Conservation (phyloP, 1,140 invertebrate species). For the Paralvinella palmiformis region DNA sequence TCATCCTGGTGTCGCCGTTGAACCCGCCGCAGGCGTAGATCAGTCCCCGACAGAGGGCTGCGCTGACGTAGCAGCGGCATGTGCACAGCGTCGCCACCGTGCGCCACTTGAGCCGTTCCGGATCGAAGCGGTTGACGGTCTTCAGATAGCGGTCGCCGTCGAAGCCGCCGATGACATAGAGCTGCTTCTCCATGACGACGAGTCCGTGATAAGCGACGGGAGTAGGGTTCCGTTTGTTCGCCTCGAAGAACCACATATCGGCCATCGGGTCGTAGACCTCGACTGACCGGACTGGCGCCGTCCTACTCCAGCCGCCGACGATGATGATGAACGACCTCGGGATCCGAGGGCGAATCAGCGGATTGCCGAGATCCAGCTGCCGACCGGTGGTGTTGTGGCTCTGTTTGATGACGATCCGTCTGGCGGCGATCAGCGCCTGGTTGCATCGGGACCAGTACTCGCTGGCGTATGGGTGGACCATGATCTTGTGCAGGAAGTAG, state of each 20-base stretch:
- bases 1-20: constrained; percentile 50
- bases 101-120: constrained; percentile 22
- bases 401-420: constrained; percentile 58
- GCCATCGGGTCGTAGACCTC: constrained; percentile 73
- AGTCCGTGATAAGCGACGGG: constrained; percentile 32
- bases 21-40: constrained; percentile 72
- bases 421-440: background rate
- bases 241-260: constrained; percentile 59
- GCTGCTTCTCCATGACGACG: constrained; percentile 22
- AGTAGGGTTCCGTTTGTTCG: constrained; percentile 5
- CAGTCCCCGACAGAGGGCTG: constrained; percentile 61
- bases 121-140: constrained; percentile 28
- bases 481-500: constrained; percentile 66
- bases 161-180: constrained; percentile 35
- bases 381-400: constrained; percentile 57
- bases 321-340: constrained; percentile 47
- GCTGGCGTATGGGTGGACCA: background rate
- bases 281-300: constrained; percentile 64
- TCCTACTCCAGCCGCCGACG: constrained; percentile 70
- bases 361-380: constrained; percentile 34
- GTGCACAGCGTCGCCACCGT: constrained; percentile 27
- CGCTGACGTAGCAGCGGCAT: constrained; percentile 56
- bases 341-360: constrained; percentile 34
- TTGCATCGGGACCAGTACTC: background rate
- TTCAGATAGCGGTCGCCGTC: constrained; percentile 34